Conservation (phyloP, 2,797 vertebrate species). For the Amazonetta brasiliensis region DNA sequence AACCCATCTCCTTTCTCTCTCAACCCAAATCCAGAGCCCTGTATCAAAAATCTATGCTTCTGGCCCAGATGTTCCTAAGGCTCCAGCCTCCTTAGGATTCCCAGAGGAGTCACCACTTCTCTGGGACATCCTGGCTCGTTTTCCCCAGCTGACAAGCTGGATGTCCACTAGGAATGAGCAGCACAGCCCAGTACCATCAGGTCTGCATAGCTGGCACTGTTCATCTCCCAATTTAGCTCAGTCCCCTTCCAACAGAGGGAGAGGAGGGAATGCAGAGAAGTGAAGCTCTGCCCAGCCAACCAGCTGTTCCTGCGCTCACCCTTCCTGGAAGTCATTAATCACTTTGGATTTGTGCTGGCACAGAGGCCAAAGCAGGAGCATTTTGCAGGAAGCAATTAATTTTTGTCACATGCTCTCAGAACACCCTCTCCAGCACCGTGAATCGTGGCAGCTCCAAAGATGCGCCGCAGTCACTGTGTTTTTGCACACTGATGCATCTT, state of each 20-base stretch:
- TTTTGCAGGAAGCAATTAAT: background rate
- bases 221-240: background rate
- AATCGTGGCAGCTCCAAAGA: background rate
- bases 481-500: background rate
- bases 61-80: background rate
- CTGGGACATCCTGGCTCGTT: background rate
- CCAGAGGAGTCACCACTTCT: background rate
- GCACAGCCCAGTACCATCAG: rapidly evolving
- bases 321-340: conserved; percentile 7
- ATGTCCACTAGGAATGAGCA: background rate
- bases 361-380: background rate
- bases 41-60: background rate
- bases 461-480: background rate
- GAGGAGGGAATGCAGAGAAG: background rate
- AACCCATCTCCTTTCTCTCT: background rate
- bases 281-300: background rate
- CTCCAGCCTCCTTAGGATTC: background rate
- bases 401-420: background rate
- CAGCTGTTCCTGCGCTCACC: background rate
- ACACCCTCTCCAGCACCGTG: background rate
- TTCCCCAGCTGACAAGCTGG: background rate
- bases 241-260: background rate
- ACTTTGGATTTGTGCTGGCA: background rate
- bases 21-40: background rate
- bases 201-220: background rate